Percentiles rank a stretch among this genome's conserved stretches.
Conservation (phyloP, 2,888 invertebrate genomes). For the Philereme vetulata region DNA sequence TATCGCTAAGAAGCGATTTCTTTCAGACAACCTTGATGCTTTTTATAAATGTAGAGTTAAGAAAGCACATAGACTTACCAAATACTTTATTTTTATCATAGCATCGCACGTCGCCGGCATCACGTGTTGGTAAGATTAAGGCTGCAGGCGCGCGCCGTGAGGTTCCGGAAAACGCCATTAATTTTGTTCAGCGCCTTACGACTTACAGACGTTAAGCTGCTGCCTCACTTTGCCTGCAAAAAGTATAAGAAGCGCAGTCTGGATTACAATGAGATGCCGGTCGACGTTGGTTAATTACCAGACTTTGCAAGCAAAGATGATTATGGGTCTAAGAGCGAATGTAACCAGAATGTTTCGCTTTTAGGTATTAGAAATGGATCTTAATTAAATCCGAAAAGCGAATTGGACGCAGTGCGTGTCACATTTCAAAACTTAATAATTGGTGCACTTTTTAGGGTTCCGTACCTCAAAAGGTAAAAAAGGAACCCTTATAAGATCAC, state of each 20-base stretch:
- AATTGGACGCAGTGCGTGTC: no score
- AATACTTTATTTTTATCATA: constrained; percentile 23
- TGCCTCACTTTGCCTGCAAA: constrained; percentile 55
- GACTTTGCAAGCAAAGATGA: constrained; percentile 16
- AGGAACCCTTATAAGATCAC: no score
- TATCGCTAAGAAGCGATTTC: no score
- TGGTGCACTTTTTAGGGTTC: no score
- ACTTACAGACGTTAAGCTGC: constrained; percentile 61
- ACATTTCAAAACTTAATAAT: no score
- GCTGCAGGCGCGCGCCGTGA: constrained; percentile 52
- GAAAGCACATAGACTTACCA: constrained; percentile 2
- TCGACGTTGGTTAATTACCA: constrained; percentile 42
- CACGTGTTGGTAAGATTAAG: constrained; percentile 59
- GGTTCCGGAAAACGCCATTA: constrained; percentile 59
- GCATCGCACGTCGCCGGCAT: constrained; percentile 43
- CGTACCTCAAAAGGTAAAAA: no score
- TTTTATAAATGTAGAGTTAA: no score
- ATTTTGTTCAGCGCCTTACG: constrained; percentile 69
- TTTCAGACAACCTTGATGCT: no score
- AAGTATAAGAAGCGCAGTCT: constrained; percentile 53
- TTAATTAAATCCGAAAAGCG: no score
- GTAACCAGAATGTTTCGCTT: no score
- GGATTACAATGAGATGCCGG: constrained; percentile 56
- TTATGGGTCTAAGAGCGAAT: constrained; percentile 5
- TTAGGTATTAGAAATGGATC: no score